Conservation (phyloP, 2,888 invertebrate species). For the Allacma fusca region DNA sequence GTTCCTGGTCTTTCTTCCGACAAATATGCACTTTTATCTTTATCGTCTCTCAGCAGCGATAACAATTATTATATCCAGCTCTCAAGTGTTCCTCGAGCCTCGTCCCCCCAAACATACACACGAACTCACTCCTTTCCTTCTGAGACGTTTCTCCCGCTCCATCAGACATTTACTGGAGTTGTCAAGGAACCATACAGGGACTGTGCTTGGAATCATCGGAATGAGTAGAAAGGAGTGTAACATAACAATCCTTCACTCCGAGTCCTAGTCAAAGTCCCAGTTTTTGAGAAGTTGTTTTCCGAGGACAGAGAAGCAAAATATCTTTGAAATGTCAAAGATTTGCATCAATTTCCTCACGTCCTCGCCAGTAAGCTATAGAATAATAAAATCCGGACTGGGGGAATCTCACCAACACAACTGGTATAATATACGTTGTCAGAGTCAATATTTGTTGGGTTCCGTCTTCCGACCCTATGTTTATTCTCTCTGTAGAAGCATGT, state of each 20-base stretch:
- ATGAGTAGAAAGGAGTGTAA: no score
- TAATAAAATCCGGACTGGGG: neutral
- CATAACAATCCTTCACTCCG: no score
- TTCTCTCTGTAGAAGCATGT: neutral
- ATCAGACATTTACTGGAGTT: no score
- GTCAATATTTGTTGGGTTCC: neutral
- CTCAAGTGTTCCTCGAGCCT: neutral
- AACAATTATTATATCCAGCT: constrained; percentile 2
- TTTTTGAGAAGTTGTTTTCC: no score
- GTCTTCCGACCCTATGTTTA: neutral
- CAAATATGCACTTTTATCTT: neutral
- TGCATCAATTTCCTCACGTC: constrained; percentile 8
- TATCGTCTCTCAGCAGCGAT: neutral
- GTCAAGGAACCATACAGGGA: no score
- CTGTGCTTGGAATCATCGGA: no score
- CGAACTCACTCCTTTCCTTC: no score
- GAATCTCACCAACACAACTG: neutral
- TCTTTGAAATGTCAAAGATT: constrained; percentile 15
- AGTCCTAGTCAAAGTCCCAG: no score
- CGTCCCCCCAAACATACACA: no score
- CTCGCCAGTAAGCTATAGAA: neutral
- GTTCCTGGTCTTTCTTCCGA: constrained; percentile 1
- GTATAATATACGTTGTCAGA: neutral
- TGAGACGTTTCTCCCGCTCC: no score
- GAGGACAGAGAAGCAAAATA: neutral